A percentile compares a stretch with the other conserved stretches of the same genome.
These are phyloP conservation scores for Kryptolebias ocellatus DNA, from an alignment of 2,797 vertebrate species.

Conservation along the genomic window DNA sequence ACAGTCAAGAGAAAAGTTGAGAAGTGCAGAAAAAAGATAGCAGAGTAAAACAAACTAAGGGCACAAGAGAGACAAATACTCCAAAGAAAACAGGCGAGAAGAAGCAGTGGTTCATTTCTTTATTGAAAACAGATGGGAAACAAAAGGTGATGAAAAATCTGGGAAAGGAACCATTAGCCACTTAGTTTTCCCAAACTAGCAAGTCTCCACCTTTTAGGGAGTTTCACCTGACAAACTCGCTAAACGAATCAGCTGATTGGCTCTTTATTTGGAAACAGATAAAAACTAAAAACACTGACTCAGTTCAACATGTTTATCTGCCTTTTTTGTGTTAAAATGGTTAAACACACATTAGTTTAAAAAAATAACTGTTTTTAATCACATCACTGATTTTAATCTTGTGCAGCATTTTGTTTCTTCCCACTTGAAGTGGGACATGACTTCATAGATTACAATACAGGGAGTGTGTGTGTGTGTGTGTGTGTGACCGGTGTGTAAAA, in stretches of 20 bases:
- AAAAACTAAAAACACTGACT: not conserved
- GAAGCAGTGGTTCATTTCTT: constrained; percentile 34
- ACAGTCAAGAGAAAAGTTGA: constrained; percentile 17
- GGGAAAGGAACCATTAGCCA: constrained; percentile 67
- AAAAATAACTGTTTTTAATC: constrained; percentile 29
- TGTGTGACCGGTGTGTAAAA: constrained; percentile 31
- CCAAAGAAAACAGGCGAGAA: constrained; percentile 23
- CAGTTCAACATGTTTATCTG: constrained; percentile 3
- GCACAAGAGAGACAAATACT: constrained; percentile 7
- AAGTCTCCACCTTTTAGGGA: constrained; percentile 49
- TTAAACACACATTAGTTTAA: constrained; percentile 2
- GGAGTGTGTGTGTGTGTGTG: constrained; percentile 19
- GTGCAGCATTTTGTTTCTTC: constrained; percentile 43
- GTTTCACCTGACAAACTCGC: constrained; percentile 44
- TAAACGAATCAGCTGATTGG: constrained; percentile 26
- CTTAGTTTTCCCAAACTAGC: constrained; percentile 56
- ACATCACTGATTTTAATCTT: constrained; percentile 46
- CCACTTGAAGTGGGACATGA: constrained; percentile 34
- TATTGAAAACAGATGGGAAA: constrained; percentile 68
- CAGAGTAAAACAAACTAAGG: constrained; percentile 14
- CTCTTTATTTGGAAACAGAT: constrained; percentile 12
- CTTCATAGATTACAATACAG: constrained; percentile 46
- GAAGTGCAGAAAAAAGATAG: constrained; percentile 2
- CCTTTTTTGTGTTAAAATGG: not conserved
- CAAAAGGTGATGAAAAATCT: constrained; percentile 57